Percentiles rank a stretch among this genome's conserved stretches.
Conservation (phyloP, 2,113 vertebrate genomes). For the Ivindomyrus marchei region DNA sequence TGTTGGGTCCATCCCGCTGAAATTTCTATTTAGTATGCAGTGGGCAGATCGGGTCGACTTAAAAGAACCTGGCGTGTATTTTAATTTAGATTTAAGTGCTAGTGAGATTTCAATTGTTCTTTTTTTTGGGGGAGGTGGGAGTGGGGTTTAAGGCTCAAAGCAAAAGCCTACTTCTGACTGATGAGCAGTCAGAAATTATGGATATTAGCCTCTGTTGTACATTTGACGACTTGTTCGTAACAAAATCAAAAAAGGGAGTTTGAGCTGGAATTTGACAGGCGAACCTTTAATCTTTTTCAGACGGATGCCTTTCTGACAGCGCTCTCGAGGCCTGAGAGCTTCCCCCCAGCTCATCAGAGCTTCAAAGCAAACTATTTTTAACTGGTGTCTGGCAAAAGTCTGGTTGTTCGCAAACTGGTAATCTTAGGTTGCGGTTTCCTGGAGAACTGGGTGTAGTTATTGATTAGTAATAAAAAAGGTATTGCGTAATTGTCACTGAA, state of each 20-base stretch:
- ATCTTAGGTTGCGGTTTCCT: neutral
- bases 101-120: neutral
- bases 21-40: neutral
- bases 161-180: neutral
- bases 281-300: neutral
- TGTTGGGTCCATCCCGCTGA: neutral
- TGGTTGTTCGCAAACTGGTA: neutral
- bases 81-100: neutral
- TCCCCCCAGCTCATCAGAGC: neutral
- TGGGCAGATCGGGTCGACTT: neutral
- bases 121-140: neutral
- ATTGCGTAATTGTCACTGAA: neutral
- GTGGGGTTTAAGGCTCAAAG: neutral
- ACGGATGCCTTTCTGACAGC: neutral
- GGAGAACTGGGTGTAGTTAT: neutral
- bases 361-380: neutral
- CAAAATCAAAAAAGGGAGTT: neutral
- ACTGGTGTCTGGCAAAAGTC: neutral
- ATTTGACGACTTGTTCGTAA: neutral
- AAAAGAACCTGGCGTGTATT: neutral
- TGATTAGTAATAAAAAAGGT: neutral
- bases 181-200: neutral
- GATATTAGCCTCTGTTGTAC: neutral
- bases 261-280: neutral
- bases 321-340: neutral